These are phyloP conservation scores for Hephaestus fuliginosus DNA, from an alignment of 2,797 vertebrate genomes.

Conservation along the genomic window DNA sequence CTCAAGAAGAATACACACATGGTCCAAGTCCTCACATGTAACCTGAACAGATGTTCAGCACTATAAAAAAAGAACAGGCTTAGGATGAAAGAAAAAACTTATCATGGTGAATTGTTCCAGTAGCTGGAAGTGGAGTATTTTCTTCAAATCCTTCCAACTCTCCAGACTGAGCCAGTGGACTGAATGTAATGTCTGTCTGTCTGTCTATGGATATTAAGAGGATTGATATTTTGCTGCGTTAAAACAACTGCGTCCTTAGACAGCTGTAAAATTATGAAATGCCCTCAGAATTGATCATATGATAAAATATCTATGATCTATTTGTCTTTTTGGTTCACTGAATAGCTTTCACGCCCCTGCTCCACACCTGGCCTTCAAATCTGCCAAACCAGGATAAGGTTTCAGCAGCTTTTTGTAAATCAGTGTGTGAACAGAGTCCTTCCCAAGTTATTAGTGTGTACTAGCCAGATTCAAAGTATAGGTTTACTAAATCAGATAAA, in stretches of 20 bases:
- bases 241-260: background rate
- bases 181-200: slow-evolving; percentile 5
- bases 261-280: background rate
- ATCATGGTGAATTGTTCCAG: slow-evolving; percentile 19
- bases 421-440: background rate
- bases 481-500: background rate
- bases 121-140: slow-evolving; percentile 3
- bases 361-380: background rate
- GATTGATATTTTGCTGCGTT: slow-evolving; percentile 1
- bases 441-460: background rate
- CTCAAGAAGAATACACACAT: slow-evolving; percentile 11
- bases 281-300: background rate
- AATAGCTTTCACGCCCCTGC: background rate
- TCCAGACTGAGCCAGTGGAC: slow-evolving; percentile 11
- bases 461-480: background rate
- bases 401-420: background rate
- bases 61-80: slow-evolving; percentile 18
- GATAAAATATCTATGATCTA: background rate
- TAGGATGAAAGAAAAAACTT: slow-evolving; percentile 52
- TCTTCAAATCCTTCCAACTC: slow-evolving; percentile 41
- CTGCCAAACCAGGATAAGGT: background rate
- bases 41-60: slow-evolving; percentile 52
- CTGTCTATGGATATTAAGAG: background rate
- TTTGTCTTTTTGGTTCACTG: background rate
- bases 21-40: slow-evolving; percentile 47